These are phyloP conservation scores for Rhabdomys dilectus DNA, from an alignment of 2,113 vertebrate species.

Conservation along the genomic window DNA sequence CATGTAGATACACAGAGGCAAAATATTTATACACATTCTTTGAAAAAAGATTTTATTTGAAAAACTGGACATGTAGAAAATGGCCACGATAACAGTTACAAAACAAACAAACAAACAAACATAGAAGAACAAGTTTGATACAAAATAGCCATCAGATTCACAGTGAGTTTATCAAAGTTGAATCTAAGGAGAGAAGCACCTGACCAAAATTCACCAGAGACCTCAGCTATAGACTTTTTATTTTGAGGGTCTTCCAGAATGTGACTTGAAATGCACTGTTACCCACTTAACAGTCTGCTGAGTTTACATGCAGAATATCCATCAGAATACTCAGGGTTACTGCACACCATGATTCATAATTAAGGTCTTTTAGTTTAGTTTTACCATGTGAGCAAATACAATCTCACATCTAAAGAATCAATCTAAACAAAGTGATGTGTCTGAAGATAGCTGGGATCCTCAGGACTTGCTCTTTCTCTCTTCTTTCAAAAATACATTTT, in stretches of 20 bases:
- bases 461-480: constrained; percentile 80
- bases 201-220: not conserved
- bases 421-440: not conserved
- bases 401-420: not conserved
- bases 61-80: constrained; percentile 61
- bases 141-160: not conserved
- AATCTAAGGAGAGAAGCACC: not conserved
- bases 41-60: constrained; percentile 43
- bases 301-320: not conserved
- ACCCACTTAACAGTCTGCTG: not conserved
- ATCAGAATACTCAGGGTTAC: not conserved
- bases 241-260: not conserved
- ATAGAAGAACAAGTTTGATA: not conserved
- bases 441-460: constrained; percentile 38
- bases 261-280: not conserved
- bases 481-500: constrained; percentile 88
- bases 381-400: not conserved
- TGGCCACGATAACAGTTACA: constrained; percentile 25
- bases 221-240: constrained; percentile 27
- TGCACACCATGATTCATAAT: not conserved
- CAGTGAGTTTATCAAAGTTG: not conserved
- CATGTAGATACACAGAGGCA: not conserved
- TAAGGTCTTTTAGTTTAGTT: not conserved
- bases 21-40: not conserved
- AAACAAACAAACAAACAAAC: not conserved